Evolutionary conservation across 1,140 invertebrate species (phyloP).

Genomic region (Brevipalpus yothersi): DNA sequence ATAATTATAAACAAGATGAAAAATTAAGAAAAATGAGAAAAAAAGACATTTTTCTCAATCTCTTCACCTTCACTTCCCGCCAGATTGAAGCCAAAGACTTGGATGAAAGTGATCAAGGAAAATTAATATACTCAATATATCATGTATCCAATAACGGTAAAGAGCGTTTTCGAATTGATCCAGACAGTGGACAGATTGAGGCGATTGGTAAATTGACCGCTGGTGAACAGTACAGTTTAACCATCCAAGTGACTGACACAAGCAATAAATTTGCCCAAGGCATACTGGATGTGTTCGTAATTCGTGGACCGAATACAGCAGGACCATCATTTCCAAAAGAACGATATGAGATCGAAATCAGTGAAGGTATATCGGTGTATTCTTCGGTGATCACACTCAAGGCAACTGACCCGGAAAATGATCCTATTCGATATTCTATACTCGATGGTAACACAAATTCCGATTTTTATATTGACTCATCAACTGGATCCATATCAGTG

Average conservation of each 20-base stretch:
- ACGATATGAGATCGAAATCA: conserved; percentile 58
- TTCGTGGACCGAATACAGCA: conserved; percentile 55
- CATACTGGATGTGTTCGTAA: conserved; percentile 52
- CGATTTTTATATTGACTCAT: conserved; percentile 46
- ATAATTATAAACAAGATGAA: neutral
- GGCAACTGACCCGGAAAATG: conserved; percentile 69
- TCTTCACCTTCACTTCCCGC: neutral
- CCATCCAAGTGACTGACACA: conserved; percentile 37
- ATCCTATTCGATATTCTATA: conserved; percentile 54
- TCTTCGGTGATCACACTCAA: conserved; percentile 44
- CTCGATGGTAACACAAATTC: conserved; percentile 33
- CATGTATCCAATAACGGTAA: conserved; percentile 68
- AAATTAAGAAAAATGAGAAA: neutral
- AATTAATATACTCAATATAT: conserved; percentile 53
- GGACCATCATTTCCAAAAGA: conserved; percentile 50
- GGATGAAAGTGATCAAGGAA: conserved; percentile 54
- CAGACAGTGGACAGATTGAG: conserved; percentile 42
- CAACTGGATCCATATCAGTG: conserved; percentile 51
- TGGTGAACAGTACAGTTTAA: conserved; percentile 65
- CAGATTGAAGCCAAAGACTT: conserved; percentile 42
- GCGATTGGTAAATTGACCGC: conserved; percentile 40
- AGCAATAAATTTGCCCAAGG: conserved; percentile 31
- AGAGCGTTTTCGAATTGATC: conserved; percentile 57
- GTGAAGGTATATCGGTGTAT: conserved; percentile 58
- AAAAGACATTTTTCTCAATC: neutral